Evolutionary conservation across 2,113 vertebrate species (phyloP).

Genomic region (Psettodes erumei): DNA sequence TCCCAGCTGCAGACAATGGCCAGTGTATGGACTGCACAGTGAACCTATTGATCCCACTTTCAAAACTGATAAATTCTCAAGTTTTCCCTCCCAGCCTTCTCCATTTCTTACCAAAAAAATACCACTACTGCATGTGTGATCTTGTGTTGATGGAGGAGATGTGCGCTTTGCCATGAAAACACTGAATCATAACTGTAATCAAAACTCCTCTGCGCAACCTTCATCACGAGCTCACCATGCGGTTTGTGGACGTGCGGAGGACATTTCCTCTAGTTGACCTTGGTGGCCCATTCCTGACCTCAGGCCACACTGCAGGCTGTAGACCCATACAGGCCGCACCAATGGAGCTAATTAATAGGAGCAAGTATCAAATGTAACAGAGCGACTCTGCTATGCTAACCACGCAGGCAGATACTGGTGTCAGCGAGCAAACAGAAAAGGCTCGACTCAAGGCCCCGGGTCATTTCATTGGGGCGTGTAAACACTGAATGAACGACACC

Average conservation of each 20-base stretch:
- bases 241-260: not conserved
- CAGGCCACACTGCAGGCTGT: slow-evolving; percentile 27
- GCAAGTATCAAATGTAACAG: slow-evolving; percentile 80
- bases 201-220: not conserved
- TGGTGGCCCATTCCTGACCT: slow-evolving; percentile 63
- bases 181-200: not conserved
- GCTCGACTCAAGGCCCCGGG: slow-evolving; percentile 44
- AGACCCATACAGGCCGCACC: slow-evolving; percentile 51
- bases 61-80: slow-evolving; percentile 11
- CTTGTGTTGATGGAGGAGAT: not conserved
- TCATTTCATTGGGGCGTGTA: slow-evolving; percentile 62
- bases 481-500: slow-evolving; percentile 53
- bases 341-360: slow-evolving; percentile 75
- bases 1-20: slow-evolving; percentile 61
- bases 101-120: not conserved
- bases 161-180: not conserved
- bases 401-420: slow-evolving; percentile 56
- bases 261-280: slow-evolving; percentile 67
- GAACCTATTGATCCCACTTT: slow-evolving; percentile 55
- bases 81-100: not conserved
- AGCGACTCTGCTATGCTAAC: slow-evolving; percentile 75
- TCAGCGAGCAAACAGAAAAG: slow-evolving; percentile 59
- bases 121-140: not conserved
- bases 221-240: not conserved
- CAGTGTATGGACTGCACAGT: slow-evolving; percentile 57